Evolutionary conservation across 1,140 invertebrate species (phyloP).

Genomic region (Cherax quadricarinatus): DNA sequence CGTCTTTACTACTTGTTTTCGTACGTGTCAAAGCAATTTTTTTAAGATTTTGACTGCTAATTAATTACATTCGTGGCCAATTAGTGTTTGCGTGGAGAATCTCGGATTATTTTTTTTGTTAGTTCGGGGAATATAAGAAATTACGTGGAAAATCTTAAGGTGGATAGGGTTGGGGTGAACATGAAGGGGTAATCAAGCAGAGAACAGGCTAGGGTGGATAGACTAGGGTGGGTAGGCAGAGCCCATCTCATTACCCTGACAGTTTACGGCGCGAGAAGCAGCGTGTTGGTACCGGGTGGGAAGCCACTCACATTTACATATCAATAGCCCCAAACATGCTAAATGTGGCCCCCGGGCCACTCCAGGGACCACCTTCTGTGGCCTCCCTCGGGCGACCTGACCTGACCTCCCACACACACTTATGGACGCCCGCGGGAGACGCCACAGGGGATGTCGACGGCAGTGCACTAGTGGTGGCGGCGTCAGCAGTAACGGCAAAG

Average conservation of each 20-base stretch:
- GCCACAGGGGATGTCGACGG: neutral
- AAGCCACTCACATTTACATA: conserved; percentile 57
- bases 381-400: conserved; percentile 13
- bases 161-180: too few species aligned
- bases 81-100: neutral
- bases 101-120: neutral
- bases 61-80: neutral
- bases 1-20: neutral
- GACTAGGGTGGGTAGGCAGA: neutral
- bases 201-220: neutral
- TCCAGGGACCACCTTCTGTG: conserved; percentile 44
- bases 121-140: neutral
- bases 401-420: conserved; percentile 31
- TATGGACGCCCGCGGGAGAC: neutral
- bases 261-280: conserved; percentile 39
- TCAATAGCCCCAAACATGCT: conserved; percentile 61
- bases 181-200: too few species aligned
- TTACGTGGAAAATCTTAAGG: too few species aligned
- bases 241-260: conserved; percentile 9
- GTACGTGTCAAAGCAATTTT: neutral
- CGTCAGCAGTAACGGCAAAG: neutral
- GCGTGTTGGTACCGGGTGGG: conserved; percentile 33
- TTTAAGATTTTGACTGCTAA: neutral
- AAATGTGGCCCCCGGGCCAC: conserved; percentile 58
- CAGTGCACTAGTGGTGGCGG: neutral